Base-by-base conservation (phyloP, 2,888 invertebrate species). In the Caprella mutica region DNA sequence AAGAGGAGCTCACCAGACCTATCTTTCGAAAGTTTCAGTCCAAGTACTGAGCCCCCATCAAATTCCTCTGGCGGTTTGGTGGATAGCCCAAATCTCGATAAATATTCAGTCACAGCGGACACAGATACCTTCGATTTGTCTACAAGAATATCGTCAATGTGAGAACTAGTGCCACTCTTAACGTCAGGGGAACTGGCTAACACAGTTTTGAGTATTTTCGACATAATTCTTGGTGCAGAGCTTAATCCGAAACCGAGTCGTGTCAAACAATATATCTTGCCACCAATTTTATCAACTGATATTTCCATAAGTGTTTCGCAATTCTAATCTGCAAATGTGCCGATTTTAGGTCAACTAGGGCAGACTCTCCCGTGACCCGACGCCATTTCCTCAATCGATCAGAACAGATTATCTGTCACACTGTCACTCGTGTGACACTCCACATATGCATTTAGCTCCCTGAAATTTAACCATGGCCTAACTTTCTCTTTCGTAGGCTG, bases 131-230 rank as follows among this genome's bases (percentile, higher is more conserved):
- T 26, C 3, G 26, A 30, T 12, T 52, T 38, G 40, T 50, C 33
- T 29, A 56, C 55, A 17, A 55, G 26, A 19, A 55, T 33, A 42
- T 55, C 55, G 19, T 46, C 55, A 19, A 46, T 46, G 35, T 55
- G 46, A 33, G 21, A 48, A 17, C n/a, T 38, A 2, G 55, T 55
- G 29, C 29, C 48, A 4, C 9, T 17, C 17, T 26, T 12, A 14
- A 26, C n/a, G n/a, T n/a, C n/a, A n/a, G n/a, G n/a, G n/a, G n/a
- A n/a, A n/a, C n/a, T n/a, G n/a, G n/a, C n/a, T n/a, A n/a, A n/a
- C n/a, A n/a, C n/a, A n/a, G n/a, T n/a, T n/a, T n/a, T n/a, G n/a
- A n/a, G n/a, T n/a, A n/a, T n/a, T n/a, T n/a, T n/a, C n/a, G n/a
- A 2, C 19, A 23, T 23, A 23, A 24, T n/a, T n/a, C n/a, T n/a